Conservation (phyloP, 2,113 vertebrate species). For the Apeltes quadracus region DNA sequence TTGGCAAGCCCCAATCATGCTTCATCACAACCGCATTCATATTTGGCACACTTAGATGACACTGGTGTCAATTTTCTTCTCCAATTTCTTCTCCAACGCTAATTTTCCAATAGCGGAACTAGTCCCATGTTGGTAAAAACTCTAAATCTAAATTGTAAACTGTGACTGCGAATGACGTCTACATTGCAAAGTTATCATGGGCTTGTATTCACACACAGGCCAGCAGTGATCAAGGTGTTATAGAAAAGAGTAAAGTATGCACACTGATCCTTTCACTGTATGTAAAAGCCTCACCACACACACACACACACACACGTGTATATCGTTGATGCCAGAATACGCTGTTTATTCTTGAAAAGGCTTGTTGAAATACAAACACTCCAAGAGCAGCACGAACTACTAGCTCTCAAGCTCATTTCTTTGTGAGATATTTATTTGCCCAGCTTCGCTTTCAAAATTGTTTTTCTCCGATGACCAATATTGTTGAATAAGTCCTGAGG, state of each 20-base stretch:
- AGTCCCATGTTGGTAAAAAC: no score
- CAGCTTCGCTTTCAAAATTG: constrained; percentile 8
- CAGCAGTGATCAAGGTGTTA: no score
- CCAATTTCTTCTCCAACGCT: not conserved
- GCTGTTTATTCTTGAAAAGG: constrained; percentile 17
- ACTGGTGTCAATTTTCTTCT: not conserved
- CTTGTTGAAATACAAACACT: constrained; percentile 1
- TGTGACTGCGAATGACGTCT: no score
- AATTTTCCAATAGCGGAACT: not conserved
- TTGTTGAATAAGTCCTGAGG: constrained; percentile 37
- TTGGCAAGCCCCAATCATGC: not conserved
- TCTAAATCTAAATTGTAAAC: no score
- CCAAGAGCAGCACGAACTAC: not conserved
- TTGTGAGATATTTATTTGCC: not conserved
- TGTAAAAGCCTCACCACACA: no score
- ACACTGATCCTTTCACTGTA: no score
- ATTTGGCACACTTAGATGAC: not conserved
- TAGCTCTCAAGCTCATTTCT: constrained; percentile 2
- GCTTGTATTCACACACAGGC: no score
- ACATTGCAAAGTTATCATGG: no score
- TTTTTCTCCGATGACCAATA: constrained; percentile 14
- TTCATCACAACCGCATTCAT: not conserved
- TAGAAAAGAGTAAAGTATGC: no score
- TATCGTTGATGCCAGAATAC: constrained; percentile 35
- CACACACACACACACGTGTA: not conserved